A percentile compares a stretch with the other conserved stretches of the same genome.
Evolutionary conservation across 2,888 invertebrate genomes (phyloP).

Genomic region (Leptothorax acervorum): DNA sequence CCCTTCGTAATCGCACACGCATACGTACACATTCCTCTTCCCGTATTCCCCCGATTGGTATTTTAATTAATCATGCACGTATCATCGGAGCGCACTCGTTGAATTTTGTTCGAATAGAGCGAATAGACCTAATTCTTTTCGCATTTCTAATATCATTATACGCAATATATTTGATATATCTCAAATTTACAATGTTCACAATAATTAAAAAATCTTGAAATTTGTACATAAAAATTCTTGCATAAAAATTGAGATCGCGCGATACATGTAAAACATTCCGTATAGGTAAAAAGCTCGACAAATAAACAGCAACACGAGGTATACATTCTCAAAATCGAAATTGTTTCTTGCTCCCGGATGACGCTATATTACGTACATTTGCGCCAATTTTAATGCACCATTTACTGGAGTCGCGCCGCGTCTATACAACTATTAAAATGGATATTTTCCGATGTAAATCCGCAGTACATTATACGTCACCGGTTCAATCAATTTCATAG

Average conservation of each 20-base stretch:
- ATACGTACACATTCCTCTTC: slow-evolving; percentile 1
- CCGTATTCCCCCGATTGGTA: slow-evolving; percentile 23
- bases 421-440: slow-evolving; percentile 24
- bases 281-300: neutral
- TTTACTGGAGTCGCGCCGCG: neutral
- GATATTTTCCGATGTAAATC: slow-evolving; percentile 37
- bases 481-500: slow-evolving; percentile 37
- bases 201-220: neutral
- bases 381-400: neutral
- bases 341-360: neutral
- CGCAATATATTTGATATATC: neutral
- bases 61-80: slow-evolving; percentile 48
- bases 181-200: neutral
- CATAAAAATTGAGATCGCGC: neutral
- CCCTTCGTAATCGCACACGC: slow-evolving; percentile 16
- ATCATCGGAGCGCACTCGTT: neutral
- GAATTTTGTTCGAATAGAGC: neutral
- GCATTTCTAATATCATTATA: neutral
- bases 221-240: neutral
- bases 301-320: neutral
- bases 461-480: slow-evolving; percentile 41
- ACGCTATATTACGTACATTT: slow-evolving; percentile 14
- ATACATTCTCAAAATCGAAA: neutral
- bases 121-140: neutral
- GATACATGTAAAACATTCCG: neutral